These are phyloP conservation scores for Brachyrhaphis roseni DNA, from an alignment of 2,797 vertebrate genomes.

Conservation along the genomic window DNA sequence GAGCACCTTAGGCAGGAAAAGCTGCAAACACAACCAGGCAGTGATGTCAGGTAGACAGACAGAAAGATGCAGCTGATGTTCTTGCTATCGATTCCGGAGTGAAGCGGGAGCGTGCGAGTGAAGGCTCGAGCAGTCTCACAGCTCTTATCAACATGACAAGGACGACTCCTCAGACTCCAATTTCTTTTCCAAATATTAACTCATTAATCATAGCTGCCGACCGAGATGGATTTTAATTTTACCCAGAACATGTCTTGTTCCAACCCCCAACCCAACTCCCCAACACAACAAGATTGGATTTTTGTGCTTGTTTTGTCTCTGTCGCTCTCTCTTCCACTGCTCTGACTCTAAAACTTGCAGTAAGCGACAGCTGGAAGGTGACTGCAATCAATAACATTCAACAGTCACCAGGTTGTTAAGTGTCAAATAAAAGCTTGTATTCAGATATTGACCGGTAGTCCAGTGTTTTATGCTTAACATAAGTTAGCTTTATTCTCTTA, in stretches of 20 bases:
- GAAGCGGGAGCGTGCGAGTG: conserved; percentile 37
- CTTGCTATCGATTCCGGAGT: conserved; percentile 68
- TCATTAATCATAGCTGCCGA: conserved; percentile 86
- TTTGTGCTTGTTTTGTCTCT: conserved; percentile 45
- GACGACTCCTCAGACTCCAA: conserved; percentile 76
- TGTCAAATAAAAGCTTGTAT: not conserved
- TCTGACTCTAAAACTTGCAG: conserved; percentile 3
- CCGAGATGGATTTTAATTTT: conserved; percentile 82
- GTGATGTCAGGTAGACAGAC: conserved; percentile 29
- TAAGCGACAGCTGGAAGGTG: not conserved
- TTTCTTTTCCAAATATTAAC: conserved; percentile 83
- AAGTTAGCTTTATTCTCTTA: not conserved
- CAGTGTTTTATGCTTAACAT: not conserved
- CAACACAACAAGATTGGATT: conserved; percentile 64
- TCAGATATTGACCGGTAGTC: not conserved
- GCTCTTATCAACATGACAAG: conserved; percentile 77
- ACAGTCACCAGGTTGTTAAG: not conserved
- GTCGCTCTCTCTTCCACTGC: conserved; percentile 30
- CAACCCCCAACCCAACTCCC: conserved; percentile 28
- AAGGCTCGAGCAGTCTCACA: conserved; percentile 46
- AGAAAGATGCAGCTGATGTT: conserved; percentile 34
- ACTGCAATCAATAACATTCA: conserved; percentile 1
- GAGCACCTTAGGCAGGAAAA: conserved; percentile 24
- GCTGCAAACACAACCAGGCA: conserved; percentile 33
- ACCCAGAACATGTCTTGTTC: conserved; percentile 55